These are phyloP conservation scores for Macrosteles quadrilineatus DNA, from an alignment of 1,140 invertebrate species.

Conservation along the genomic window DNA sequence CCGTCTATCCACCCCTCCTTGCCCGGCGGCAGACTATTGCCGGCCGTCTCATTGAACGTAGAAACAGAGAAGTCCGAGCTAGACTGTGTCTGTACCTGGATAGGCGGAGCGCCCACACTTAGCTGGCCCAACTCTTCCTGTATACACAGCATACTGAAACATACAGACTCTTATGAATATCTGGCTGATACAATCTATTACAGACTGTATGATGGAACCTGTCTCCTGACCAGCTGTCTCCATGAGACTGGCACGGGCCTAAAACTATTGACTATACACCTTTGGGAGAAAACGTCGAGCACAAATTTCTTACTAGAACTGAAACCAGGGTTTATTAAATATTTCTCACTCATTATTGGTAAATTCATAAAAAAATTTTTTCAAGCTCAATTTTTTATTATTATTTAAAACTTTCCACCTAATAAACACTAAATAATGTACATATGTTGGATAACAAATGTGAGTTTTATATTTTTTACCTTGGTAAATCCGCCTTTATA, in stretches of 20 bases:
- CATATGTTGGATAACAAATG: too few species aligned
- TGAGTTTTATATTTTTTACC: too few species aligned
- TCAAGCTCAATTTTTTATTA: too few species aligned
- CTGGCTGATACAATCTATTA: neutral
- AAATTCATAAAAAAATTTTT: neutral
- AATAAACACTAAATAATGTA: too few species aligned
- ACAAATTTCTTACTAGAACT: neutral
- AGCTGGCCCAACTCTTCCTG: conserved; percentile 64
- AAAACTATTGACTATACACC: neutral
- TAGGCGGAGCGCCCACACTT: conserved; percentile 45
- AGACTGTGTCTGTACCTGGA: neutral
- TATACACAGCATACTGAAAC: conserved; percentile 65
- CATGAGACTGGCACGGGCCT: neutral
- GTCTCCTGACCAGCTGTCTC: neutral
- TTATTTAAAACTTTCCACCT: too few species aligned
- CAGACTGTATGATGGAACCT: neutral
- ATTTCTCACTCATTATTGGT: too few species aligned
- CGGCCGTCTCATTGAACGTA: conserved; percentile 34
- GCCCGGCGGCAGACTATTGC: conserved; percentile 46
- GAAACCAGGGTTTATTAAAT: too few species aligned
- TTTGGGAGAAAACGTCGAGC: neutral
- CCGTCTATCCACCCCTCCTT: conserved; percentile 74
- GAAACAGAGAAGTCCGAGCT: conserved; percentile 21
- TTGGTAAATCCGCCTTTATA: too few species aligned
- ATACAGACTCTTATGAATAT: conserved; percentile 19